phyloP scores from a whole-genome alignment of 2,797 vertebrate species.

The Neomorphus geoffroyi region DNA sequence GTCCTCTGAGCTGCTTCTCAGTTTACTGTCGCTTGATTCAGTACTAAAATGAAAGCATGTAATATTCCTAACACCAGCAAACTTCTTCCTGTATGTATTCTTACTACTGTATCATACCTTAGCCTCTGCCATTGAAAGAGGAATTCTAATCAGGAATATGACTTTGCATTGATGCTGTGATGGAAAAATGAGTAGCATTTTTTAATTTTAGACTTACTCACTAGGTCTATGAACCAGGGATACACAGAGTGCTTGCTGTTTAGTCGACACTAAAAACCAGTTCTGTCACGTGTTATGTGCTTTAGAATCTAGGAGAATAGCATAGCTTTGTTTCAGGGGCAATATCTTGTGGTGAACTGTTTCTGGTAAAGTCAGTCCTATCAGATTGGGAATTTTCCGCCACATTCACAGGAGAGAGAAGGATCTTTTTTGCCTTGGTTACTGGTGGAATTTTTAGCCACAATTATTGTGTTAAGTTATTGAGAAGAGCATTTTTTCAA shows the following conservation, averaged over 20 bases:
- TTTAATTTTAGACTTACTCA: not conserved
- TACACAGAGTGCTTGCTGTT: not conserved
- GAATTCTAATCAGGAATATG: not conserved
- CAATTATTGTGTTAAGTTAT: not conserved
- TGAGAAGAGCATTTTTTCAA: not conserved
- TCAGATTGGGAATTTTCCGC: not conserved
- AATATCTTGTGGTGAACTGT: not conserved
- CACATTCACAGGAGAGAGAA: not conserved
- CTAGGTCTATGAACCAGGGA: not conserved
- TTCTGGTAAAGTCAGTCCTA: not conserved
- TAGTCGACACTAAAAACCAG: not conserved
- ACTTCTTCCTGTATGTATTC: not conserved
- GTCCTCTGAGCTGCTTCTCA: not conserved
- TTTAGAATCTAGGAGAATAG: not conserved
- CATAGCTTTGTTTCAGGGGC: not conserved
- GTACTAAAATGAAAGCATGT: slow-evolving; percentile 3
- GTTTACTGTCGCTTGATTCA: not conserved
- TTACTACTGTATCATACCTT: not conserved
- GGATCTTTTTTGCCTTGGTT: not conserved
- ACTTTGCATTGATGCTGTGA: not conserved
- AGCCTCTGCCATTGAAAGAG: not conserved
- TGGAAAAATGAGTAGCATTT: not conserved
- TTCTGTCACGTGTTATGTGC: not conserved
- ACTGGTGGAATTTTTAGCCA: not conserved
- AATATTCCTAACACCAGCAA: not conserved